Conservation (phyloP, 2,797 vertebrate species). For the Graptemys geographica region DNA sequence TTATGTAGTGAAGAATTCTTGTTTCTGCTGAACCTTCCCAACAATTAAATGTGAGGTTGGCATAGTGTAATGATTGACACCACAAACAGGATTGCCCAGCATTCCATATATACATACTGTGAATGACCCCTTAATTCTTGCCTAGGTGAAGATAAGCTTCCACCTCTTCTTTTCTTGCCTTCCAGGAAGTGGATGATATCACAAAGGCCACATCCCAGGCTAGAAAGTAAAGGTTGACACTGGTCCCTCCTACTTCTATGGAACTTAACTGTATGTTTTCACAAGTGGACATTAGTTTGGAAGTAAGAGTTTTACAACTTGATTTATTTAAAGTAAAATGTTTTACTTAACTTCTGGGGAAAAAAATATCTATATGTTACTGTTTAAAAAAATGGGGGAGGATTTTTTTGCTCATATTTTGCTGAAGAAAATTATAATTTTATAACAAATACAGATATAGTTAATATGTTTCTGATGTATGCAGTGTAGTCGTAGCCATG, state of each 20-base stretch:
- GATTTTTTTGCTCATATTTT: background rate
- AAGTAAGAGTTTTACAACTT: background rate
- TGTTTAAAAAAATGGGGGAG: background rate
- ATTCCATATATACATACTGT: background rate
- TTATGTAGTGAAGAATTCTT: background rate
- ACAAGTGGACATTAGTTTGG: background rate
- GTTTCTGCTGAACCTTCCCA: background rate
- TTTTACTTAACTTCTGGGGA: background rate
- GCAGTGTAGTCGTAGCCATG: background rate
- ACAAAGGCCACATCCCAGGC: background rate
- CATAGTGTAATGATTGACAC: background rate
- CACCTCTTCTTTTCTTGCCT: background rate
- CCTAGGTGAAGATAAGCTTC: background rate
- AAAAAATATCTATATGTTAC: no score
- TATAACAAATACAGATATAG: background rate
- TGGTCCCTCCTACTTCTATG: background rate
- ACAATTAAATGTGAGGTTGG: background rate
- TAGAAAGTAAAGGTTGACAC: background rate
- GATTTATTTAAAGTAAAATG: background rate
- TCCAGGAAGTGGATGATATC: background rate
- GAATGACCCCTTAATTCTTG: background rate
- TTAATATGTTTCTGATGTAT: background rate
- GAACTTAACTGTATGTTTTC: background rate
- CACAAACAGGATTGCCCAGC: background rate
- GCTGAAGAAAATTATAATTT: background rate